phyloP scores from a whole-genome alignment of 2,797 vertebrate species.

The Myotis planiceps region DNA sequence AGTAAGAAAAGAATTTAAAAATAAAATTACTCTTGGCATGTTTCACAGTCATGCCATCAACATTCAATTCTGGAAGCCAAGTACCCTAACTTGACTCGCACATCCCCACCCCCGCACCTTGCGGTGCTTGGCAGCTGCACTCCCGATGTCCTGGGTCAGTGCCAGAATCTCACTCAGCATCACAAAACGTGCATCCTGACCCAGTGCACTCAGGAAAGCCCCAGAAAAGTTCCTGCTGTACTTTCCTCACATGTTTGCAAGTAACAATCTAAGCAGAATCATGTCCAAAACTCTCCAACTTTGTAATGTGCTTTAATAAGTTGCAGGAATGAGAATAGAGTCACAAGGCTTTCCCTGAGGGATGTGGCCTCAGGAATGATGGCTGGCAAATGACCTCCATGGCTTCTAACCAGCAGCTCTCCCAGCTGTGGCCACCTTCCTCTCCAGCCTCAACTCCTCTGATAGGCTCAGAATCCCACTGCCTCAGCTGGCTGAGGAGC shows the following conservation, averaged over 20 bases:
- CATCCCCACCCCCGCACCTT: not conserved
- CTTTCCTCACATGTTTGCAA: not conserved
- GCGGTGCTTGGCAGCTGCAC: slow-evolving; percentile 48
- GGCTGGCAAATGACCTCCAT: not conserved
- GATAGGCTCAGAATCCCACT: not conserved
- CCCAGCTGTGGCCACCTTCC: not conserved
- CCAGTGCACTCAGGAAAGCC: slow-evolving; percentile 24
- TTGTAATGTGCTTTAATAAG: not conserved
- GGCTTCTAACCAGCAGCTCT: not conserved
- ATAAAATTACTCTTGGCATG: slow-evolving; percentile 44
- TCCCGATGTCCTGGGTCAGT: slow-evolving; percentile 54
- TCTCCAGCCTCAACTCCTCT: not conserved
- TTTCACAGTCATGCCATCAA: slow-evolving; percentile 50
- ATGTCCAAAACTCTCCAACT: not conserved
- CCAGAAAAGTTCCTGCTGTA: not conserved
- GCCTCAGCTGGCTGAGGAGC: not conserved
- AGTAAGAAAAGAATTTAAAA: slow-evolving; percentile 50
- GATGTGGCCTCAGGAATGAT: not conserved
- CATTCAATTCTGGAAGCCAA: slow-evolving; percentile 49
- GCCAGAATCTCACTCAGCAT: slow-evolving; percentile 33
- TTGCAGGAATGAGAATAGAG: not conserved
- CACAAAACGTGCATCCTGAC: slow-evolving; percentile 10
- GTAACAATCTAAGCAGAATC: slow-evolving; percentile 44
- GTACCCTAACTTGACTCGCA: not conserved
- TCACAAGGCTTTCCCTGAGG: not conserved